phyloP scores from a whole-genome alignment of 2,113 vertebrate species.

The Cygnus atratus region DNA sequence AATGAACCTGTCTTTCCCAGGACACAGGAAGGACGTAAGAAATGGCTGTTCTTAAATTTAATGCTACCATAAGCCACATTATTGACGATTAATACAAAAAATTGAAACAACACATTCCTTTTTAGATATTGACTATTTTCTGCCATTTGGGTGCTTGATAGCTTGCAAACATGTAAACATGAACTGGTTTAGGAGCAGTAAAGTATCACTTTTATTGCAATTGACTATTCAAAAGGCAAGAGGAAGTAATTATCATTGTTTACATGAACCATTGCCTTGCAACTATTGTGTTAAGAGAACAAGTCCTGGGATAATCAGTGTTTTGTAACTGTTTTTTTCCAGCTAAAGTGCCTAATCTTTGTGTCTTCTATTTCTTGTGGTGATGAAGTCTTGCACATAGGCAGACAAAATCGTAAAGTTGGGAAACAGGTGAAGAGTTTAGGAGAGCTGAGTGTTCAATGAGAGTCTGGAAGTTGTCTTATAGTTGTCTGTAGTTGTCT shows the following conservation, averaged over 20 bases:
- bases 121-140: background rate
- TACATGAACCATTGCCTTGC: background rate
- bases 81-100: background rate
- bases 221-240: background rate
- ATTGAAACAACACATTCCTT: background rate
- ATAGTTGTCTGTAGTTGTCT: background rate
- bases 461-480: background rate
- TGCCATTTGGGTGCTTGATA: background rate
- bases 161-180: background rate
- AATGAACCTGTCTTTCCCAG: background rate
- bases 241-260: background rate
- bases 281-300: background rate
- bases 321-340: background rate
- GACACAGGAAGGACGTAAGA: background rate
- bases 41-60: background rate
- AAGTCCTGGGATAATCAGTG: background rate
- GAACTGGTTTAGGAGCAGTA: background rate
- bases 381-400: background rate
- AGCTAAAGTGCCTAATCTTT: background rate
- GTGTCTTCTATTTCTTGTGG: background rate
- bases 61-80: background rate
- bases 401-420: background rate
- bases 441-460: background rate
- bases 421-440: background rate
- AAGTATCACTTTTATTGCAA: background rate